These are phyloP conservation scores for Julus scandinavius DNA, from an alignment of 2,888 invertebrate species.

Conservation along the genomic window DNA sequence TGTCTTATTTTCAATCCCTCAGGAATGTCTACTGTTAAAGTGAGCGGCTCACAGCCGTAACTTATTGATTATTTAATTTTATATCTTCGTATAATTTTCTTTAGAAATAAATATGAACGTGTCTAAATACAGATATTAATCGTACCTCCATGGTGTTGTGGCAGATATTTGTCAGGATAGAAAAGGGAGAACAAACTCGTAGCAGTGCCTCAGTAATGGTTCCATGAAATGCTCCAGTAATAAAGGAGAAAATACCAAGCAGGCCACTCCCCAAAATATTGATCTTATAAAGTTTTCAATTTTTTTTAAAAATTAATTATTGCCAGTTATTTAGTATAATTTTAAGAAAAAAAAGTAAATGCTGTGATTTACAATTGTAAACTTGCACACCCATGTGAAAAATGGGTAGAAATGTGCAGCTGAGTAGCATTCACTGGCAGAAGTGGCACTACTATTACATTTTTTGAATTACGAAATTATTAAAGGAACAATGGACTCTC, in stretches of 20 bases:
- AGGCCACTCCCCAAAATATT: neutral
- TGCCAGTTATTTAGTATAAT: neutral
- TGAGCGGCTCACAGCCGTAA: neutral
- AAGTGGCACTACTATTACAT: neutral
- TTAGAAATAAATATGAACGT: neutral
- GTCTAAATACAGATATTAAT: constrained; percentile 16
- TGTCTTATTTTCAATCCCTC: neutral
- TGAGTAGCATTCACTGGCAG: neutral
- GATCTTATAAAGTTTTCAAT: neutral
- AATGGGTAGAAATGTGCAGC: neutral
- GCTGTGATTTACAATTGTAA: no score
- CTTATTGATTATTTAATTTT: constrained; percentile 9
- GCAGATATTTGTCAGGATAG: constrained; percentile 28
- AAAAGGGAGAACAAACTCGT: neutral
- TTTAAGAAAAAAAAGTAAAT: no score
- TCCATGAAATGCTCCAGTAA: neutral
- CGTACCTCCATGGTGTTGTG: constrained; percentile 14
- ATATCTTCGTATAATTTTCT: neutral
- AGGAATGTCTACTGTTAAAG: neutral
- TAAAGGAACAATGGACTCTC: neutral
- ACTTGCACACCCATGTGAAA: neutral
- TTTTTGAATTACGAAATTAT: neutral
- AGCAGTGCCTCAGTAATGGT: neutral
- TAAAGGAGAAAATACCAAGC: neutral
- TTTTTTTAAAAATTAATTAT: neutral